Evolutionary conservation across 1,140 invertebrate species (phyloP).

Genomic region (Sarcophaga bullata): DNA sequence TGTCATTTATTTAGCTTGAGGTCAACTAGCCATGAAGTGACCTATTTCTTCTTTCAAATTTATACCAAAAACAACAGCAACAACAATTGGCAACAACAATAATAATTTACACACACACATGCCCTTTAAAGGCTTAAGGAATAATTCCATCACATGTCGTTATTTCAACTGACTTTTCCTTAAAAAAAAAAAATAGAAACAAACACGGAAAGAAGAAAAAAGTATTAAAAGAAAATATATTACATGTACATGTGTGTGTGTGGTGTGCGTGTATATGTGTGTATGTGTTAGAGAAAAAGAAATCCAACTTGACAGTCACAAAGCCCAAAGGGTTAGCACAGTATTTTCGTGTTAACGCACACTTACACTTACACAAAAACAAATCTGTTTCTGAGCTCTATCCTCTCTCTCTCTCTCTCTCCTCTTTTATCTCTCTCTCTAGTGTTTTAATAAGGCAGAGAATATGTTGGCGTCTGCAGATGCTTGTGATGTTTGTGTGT

Average conservation of each 20-base stretch:
- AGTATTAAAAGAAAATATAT: not conserved
- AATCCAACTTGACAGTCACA: not conserved
- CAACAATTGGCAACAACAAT: no score
- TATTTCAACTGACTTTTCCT: no score
- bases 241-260: not conserved
- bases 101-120: no score
- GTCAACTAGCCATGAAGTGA: not conserved
- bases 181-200: not conserved
- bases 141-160: no score
- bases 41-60: not conserved
- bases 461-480: not conserved
- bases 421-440: not conserved
- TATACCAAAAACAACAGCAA: no score
- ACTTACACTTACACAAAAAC: not conserved
- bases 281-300: not conserved
- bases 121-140: no score
- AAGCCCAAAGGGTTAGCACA: not conserved
- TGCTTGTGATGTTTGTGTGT: not conserved
- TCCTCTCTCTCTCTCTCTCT: not conserved
- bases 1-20: not conserved
- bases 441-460: not conserved
- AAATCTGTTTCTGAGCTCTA: not conserved
- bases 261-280: not conserved
- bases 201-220: not conserved
- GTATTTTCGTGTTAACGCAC: not conserved